Percentiles rank a stretch among this genome's conserved stretches.
Evolutionary conservation across 2,113 vertebrate species (phyloP).

Genomic region (Leucoraja erinaceus): DNA sequence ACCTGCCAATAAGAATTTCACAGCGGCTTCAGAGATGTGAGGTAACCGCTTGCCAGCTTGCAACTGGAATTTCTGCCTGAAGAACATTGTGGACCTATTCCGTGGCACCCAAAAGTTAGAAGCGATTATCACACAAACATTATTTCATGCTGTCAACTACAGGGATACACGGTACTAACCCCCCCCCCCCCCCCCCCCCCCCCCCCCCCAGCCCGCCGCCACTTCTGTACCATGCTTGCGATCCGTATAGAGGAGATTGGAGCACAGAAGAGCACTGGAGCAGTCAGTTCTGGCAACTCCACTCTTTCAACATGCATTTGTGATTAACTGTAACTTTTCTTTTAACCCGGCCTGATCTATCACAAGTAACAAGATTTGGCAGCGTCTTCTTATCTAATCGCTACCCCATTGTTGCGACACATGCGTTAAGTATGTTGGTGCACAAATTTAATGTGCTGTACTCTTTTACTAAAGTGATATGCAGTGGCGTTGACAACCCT

Average conservation of each 20-base stretch:
- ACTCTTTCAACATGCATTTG: not conserved
- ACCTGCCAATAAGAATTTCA: not conserved
- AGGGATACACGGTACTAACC: too few relatives aligned
- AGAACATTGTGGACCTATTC: not conserved
- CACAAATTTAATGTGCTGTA: not conserved
- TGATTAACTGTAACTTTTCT: constrained; percentile 25
- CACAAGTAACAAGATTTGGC: not conserved
- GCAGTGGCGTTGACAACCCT: not conserved
- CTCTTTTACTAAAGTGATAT: not conserved
- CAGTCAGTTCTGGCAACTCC: not conserved
- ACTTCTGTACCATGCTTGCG: too few relatives aligned
- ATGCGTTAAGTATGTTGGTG: not conserved
- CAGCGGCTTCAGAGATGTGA: not conserved
- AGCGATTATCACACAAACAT: not conserved
- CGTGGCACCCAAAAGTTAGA: not conserved
- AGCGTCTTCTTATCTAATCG: constrained; percentile 2
- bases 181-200: too few relatives aligned
- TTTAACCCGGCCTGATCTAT: not conserved
- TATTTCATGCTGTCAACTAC: not conserved
- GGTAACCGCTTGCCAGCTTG: not conserved
- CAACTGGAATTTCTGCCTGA: not conserved
- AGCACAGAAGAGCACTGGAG: not conserved
- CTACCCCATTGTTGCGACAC: not conserved
- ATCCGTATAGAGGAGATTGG: not conserved
- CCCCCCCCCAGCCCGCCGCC: too few relatives aligned